Evolutionary conservation across 2,113 vertebrate genomes (phyloP).

Genomic region (Climacteris rufus): DNA sequence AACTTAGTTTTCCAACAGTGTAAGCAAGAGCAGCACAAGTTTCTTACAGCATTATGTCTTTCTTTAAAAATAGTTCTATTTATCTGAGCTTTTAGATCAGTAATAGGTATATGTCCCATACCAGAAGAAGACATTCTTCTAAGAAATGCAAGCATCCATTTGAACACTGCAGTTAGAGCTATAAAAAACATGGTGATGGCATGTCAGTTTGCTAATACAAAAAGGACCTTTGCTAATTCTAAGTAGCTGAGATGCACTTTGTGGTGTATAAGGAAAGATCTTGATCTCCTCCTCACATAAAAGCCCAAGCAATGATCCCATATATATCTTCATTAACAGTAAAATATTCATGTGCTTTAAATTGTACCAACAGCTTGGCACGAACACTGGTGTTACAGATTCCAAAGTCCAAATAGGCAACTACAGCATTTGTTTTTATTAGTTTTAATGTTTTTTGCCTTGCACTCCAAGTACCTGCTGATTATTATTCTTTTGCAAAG

Average conservation of each 20-base stretch:
- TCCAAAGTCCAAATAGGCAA: neutral
- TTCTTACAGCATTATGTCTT: neutral
- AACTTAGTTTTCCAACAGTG: neutral
- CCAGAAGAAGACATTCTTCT: neutral
- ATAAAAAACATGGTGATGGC: neutral
- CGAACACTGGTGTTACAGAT: neutral
- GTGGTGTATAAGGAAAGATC: neutral
- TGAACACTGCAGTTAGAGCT: neutral
- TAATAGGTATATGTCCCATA: neutral
- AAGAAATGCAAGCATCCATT: neutral
- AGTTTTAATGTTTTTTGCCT: neutral
- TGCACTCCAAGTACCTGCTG: neutral
- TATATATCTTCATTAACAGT: neutral
- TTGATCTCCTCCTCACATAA: neutral
- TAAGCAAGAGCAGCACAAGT: neutral
- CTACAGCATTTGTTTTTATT: neutral
- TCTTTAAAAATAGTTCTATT: neutral
- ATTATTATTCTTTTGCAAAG: neutral
- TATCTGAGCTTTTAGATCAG: neutral
- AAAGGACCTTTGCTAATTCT: neutral
- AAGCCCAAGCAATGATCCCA: neutral
- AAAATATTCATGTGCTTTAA: neutral
- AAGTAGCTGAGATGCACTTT: neutral
- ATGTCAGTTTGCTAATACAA: neutral
- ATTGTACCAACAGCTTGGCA: neutral